phyloP scores from a whole-genome alignment of 2,888 invertebrate genomes.

The Morpho deidamia region DNA sequence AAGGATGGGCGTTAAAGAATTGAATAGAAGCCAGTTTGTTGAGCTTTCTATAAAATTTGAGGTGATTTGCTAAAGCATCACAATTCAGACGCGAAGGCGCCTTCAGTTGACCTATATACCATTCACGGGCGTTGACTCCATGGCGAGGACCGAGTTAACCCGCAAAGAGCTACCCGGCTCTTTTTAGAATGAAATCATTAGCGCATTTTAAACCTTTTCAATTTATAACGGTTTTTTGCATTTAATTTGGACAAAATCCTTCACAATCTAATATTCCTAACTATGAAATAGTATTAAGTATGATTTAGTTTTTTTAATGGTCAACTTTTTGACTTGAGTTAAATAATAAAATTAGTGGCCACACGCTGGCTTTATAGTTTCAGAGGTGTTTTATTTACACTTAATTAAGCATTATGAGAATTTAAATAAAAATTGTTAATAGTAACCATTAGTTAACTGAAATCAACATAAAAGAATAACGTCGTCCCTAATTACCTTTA shows the following conservation, averaged over 20 bases:
- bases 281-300: no score
- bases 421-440: no score
- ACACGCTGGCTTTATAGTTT: no score
- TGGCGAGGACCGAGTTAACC: constrained; percentile 33
- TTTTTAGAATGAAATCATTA: constrained; percentile 20
- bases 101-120: constrained; percentile 71
- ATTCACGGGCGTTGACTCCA: constrained; percentile 64
- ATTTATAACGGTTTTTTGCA: constrained; percentile 12
- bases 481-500: no score
- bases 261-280: neutral
- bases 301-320: neutral
- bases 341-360: no score
- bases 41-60: constrained; percentile 40
- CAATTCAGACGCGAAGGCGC: constrained; percentile 70
- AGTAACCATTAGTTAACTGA: no score
- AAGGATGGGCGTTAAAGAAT: constrained; percentile 36
- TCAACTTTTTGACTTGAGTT: no score
- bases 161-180: constrained; percentile 13
- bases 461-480: no score
- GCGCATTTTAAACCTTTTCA: constrained; percentile 14
- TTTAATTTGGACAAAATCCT: constrained; percentile 7
- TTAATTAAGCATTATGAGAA: no score
- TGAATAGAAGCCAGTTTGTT: constrained; percentile 27
- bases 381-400: no score
- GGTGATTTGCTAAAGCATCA: constrained; percentile 47